Conservation (phyloP, 1,140 invertebrate genomes). For the Yoshiicerus persimilis region DNA sequence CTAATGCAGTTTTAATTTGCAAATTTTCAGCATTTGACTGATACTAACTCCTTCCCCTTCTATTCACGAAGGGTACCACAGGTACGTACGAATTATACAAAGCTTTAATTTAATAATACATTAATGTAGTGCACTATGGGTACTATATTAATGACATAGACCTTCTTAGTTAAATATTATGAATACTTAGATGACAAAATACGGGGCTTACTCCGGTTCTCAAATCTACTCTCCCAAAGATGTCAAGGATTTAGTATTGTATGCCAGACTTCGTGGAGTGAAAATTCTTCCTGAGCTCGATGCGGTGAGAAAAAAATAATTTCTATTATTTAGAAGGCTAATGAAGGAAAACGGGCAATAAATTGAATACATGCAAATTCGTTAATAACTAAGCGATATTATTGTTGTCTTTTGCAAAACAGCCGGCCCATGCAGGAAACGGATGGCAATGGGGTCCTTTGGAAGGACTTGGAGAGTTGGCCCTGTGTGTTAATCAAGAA, state of each 20-base stretch:
- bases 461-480: slow-evolving; percentile 43
- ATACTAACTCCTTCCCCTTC: slow-evolving; percentile 53
- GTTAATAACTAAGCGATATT: no score
- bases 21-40: slow-evolving; percentile 55
- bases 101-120: not conserved
- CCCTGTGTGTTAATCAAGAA: slow-evolving; percentile 46
- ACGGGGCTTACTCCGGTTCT: slow-evolving; percentile 52
- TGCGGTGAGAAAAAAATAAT: slow-evolving; percentile 28
- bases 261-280: slow-evolving; percentile 52
- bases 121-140: not conserved
- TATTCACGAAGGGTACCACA: slow-evolving; percentile 51
- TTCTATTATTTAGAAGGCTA: not conserved
- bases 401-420: no score
- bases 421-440: slow-evolving; percentile 51
- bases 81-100: slow-evolving; percentile 33
- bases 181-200: slow-evolving; percentile 51
- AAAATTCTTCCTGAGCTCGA: slow-evolving; percentile 58
- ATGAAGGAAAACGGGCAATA: no score
- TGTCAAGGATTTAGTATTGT: slow-evolving; percentile 51
- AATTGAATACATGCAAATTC: no score
- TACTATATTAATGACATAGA: not conserved
- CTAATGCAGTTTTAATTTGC: no score
- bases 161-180: not conserved
- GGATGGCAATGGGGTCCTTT: slow-evolving; percentile 37
- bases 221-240: slow-evolving; percentile 52